Evolutionary conservation across 2,113 vertebrate species (phyloP).

Genomic region (Chaetura pelagica): DNA sequence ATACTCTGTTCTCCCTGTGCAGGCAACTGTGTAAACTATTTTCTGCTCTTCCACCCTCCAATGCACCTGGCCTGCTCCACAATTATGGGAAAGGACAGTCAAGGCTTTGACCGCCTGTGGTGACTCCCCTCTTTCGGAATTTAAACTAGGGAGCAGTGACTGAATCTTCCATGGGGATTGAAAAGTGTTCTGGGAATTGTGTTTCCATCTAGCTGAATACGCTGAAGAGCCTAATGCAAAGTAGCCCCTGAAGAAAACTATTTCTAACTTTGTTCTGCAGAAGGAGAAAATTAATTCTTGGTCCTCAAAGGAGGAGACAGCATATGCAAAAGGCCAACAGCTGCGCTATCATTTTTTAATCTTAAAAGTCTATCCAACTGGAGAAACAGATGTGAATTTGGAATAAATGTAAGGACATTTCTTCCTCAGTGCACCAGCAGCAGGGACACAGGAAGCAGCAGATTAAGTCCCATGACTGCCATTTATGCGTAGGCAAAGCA

Average conservation of each 20-base stretch:
- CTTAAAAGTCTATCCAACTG: conserved; percentile 9
- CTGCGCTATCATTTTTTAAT: background rate
- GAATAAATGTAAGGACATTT: background rate
- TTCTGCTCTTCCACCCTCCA: background rate
- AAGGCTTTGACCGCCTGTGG: background rate
- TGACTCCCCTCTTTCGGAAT: background rate
- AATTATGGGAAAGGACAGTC: background rate
- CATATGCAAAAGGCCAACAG: conserved; percentile 19
- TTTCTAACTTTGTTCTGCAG: background rate
- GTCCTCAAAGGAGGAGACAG: background rate
- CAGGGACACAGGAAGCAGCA: background rate
- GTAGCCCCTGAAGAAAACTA: background rate
- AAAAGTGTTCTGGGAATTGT: background rate
- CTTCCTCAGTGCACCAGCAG: background rate
- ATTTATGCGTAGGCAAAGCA: background rate
- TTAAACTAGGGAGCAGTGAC: background rate
- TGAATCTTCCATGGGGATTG: background rate
- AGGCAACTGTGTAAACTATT: background rate
- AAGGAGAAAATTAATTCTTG: background rate
- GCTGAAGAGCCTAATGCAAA: background rate
- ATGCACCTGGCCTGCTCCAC: background rate
- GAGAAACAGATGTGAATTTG: conserved; percentile 43
- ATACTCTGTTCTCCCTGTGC: background rate
- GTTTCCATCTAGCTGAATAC: background rate
- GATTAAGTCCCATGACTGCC: background rate